Conservation (phyloP, 1,140 invertebrate species). For the fruit fly (Drosophila melanogaster) region Release_6_plus_ISO1_MT NT_037436.4:5012501-5013000, state of each 20-base stretch:
- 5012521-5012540: slow-evolving; percentile 77
- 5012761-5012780: slow-evolving; percentile 46
- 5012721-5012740: background rate
- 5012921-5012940: slow-evolving; percentile 47
- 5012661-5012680: slow-evolving; percentile 83
- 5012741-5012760: slow-evolving; percentile 4
- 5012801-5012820: slow-evolving; percentile 14
- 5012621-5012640: slow-evolving; percentile 65
- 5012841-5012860: slow-evolving; percentile 38
- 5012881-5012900: slow-evolving; percentile 27
- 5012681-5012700: slow-evolving; percentile 66
- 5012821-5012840: background rate
- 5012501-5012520: slow-evolving; percentile 81
- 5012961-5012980: slow-evolving; percentile 6
- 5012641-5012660: slow-evolving; percentile 79
- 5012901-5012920: slow-evolving; percentile 35
- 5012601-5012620: slow-evolving; percentile 31
- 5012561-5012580: slow-evolving; percentile 19
- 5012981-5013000: slow-evolving; percentile 63
- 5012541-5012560: slow-evolving; percentile 65
- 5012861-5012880: slow-evolving; percentile 32
- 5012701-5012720: slow-evolving; percentile 41
- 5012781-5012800: slow-evolving; percentile 46
- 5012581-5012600: slow-evolving; percentile 18
- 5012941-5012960: slow-evolving; percentile 45